phyloP scores from a whole-genome alignment of 2,797 vertebrate genomes.

The Coracias cyanogaster region DNA sequence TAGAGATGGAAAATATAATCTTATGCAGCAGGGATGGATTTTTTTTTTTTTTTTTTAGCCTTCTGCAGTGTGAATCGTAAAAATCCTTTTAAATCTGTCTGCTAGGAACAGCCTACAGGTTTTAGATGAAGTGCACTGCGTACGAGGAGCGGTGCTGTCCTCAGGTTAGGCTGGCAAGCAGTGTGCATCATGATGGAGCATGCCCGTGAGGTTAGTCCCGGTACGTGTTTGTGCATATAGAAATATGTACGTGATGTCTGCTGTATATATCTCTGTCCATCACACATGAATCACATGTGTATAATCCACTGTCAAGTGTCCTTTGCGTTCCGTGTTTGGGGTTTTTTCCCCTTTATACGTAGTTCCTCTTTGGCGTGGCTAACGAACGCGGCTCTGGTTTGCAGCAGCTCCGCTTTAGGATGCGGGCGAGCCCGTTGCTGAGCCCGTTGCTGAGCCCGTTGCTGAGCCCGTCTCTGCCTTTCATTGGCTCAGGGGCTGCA shows the following conservation, averaged over 20 bases:
- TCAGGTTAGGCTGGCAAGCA: constrained; percentile 69
- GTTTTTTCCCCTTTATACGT: background rate
- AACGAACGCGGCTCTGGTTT: background rate
- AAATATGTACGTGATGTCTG: background rate
- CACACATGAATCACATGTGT: background rate
- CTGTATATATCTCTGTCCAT: background rate
- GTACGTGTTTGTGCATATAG: background rate
- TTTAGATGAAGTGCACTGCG: constrained; percentile 60
- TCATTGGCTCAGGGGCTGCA: background rate
- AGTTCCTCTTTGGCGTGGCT: background rate
- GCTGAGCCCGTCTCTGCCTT: background rate
- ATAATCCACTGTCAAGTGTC: background rate
- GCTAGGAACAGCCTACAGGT: constrained; percentile 54
- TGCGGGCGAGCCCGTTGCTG: background rate
- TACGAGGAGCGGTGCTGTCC: constrained; percentile 50
- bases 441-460: background rate
- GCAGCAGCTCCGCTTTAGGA: background rate
- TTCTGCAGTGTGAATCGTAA: background rate
- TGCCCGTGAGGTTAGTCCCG: constrained; percentile 72
- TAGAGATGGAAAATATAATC: background rate
- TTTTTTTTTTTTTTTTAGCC: background rate
- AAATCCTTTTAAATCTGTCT: constrained; percentile 31
- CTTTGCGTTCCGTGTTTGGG: background rate
- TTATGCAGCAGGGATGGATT: constrained; percentile 24
- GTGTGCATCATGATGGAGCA: constrained; percentile 57